Base-by-base conservation (phyloP, 1,140 invertebrate species). In the Littorina saxatilis region DNA sequence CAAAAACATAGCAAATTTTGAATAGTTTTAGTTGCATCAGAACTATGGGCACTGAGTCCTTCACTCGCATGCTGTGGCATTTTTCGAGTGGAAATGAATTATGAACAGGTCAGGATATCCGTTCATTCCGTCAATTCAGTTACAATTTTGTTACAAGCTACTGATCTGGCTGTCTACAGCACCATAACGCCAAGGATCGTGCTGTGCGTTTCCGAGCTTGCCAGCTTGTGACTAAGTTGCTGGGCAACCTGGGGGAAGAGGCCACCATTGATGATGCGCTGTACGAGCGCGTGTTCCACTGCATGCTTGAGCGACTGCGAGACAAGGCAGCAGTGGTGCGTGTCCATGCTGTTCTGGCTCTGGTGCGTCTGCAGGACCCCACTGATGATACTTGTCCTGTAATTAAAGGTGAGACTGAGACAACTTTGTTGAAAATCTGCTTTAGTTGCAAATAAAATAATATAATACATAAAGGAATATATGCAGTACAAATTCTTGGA, bases 291-390 rank as follows among this genome's bases (percentile, higher is more conserved):
- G 95, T 97, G 47, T 94, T 95, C 63, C 91, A 93, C 23, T 94
- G 94, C 52, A 96, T 97, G 95, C 92, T 95, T 13, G 94, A 95
- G 39, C 89, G 95, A 50, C 91, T 96, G 5, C 91, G 94, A 92
- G 96, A 96, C 87, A 95, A 94, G 40, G 94, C 95, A n/a, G 93
- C 95, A 5, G 94, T 94, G 82, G 96, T 97, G 0, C 92, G 96
- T 58, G 94, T 95, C 52, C 95, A 97, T 88, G 96, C 96, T 23
- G 95, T 97, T 0, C 88, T 95, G 40, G 96, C 96, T n/a, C 92
- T 98, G 27, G 94, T 95, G 32, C 93, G 96, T 55, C 92, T 98
- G 4, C 97, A 98, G 91, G 95, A 96, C 86, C 96, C 96, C 0
- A 92, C 93, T 37, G 94, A 96, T 87, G 94, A 94, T 23, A 93